A percentile compares a stretch with the other conserved stretches of the same genome.
Conservation (phyloP, 2,797 vertebrate genomes). For the Danio aesculapii region DNA sequence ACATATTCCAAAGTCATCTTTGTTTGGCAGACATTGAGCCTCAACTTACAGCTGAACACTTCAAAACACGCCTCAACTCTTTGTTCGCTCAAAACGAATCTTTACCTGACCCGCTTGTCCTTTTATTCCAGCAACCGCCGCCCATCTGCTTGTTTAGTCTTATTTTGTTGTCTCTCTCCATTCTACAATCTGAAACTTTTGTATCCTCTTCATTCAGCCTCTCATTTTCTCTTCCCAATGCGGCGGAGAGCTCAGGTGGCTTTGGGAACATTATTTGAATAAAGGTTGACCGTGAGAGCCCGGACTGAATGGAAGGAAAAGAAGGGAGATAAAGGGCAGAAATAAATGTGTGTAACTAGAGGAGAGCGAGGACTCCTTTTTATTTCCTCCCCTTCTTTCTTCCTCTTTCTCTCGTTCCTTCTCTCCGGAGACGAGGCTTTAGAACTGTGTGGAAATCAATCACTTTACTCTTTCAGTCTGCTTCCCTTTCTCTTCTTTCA, state of each 20-base stretch:
- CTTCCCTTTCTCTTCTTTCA: slow-evolving; percentile 38
- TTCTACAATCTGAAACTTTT: slow-evolving; percentile 28
- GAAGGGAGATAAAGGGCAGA: slow-evolving; percentile 53
- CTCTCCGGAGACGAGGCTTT: slow-evolving; percentile 71
- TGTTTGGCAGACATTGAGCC: neutral
- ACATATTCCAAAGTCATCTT: neutral
- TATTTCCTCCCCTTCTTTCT: slow-evolving; percentile 62
- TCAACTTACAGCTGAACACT: neutral
- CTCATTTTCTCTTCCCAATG: slow-evolving; percentile 26
- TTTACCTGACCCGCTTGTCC: slow-evolving; percentile 4
- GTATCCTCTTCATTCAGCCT: slow-evolving; percentile 49
- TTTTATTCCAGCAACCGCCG: slow-evolving; percentile 25
- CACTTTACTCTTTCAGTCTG: slow-evolving; percentile 65
- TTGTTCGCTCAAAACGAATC: slow-evolving; percentile 13
- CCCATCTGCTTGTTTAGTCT: slow-evolving; percentile 35
- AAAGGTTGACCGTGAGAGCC: slow-evolving; percentile 63
- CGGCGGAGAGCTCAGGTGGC: slow-evolving; percentile 60
- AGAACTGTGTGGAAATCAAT: slow-evolving; percentile 79
- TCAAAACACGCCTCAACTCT: slow-evolving; percentile 1
- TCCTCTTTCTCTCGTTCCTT: slow-evolving; percentile 55
- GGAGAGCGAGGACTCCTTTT: slow-evolving; percentile 65
- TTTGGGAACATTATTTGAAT: slow-evolving; percentile 57
- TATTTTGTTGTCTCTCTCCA: neutral
- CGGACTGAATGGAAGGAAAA: slow-evolving; percentile 52
- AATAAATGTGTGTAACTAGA: slow-evolving; percentile 62